These are phyloP conservation scores for Criorhina ranunculi DNA, from an alignment of 2,888 invertebrate species.

Conservation along the genomic window DNA sequence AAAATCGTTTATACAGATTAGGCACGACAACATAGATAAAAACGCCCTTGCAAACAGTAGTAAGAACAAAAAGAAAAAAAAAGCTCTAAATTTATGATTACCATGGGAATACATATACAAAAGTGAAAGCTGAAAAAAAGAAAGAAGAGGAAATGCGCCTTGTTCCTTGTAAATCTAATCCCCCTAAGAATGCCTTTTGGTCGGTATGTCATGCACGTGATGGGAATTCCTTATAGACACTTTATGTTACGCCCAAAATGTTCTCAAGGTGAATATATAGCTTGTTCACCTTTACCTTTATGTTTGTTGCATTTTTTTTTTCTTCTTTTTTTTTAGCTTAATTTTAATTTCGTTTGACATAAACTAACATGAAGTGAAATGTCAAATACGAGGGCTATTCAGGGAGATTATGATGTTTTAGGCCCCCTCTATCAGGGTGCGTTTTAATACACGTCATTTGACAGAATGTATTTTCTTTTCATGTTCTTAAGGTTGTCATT, in stretches of 20 bases:
- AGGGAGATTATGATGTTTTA: constrained; percentile 24
- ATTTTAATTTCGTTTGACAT: constrained; percentile 50
- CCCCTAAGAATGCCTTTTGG: constrained; percentile 10
- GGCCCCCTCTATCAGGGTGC: background rate
- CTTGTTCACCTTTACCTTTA: background rate
- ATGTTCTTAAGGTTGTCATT: background rate
- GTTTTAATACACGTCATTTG: background rate
- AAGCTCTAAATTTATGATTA: constrained; percentile 11
- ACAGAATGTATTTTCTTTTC: background rate
- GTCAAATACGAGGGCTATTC: constrained; percentile 42
- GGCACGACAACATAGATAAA: constrained; percentile 24
- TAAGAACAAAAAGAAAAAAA: too few relatives aligned
- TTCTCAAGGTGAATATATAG: background rate
- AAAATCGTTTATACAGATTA: constrained; percentile 38
- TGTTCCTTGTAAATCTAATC: constrained; percentile 20
- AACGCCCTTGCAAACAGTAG: constrained; percentile 3
- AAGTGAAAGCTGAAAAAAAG: background rate
- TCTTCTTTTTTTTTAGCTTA: background rate
- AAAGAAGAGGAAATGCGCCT: background rate
- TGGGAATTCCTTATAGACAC: constrained; percentile 19
- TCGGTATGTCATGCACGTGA: constrained; percentile 22
- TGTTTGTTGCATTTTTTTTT: background rate
- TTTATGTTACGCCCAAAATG: background rate
- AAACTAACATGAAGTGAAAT: constrained; percentile 37
- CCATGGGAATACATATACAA: constrained; percentile 3